Conservation (phyloP, 2,888 invertebrate species). For the Conistra vaccinii region DNA sequence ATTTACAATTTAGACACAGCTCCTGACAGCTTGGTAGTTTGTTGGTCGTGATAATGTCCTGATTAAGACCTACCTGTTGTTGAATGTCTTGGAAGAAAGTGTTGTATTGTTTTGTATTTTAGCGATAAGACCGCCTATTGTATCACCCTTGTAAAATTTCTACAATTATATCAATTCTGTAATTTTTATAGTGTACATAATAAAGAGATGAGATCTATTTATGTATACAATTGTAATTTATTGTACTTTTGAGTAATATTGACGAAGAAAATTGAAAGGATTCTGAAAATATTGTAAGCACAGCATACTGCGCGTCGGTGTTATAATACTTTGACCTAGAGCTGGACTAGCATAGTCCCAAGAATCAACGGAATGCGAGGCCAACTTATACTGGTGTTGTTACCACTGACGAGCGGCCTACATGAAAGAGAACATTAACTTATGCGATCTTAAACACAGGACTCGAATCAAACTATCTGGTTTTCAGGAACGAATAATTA, state of each 20-base stretch:
- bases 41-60: neutral
- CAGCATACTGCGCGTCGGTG: neutral
- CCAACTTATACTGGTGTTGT: too few relatives aligned
- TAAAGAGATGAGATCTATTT: too few relatives aligned
- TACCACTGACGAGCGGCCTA: neutral
- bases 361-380: too few relatives aligned
- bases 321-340: too few relatives aligned
- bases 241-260: neutral
- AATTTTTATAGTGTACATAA: too few relatives aligned
- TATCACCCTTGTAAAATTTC: too few relatives aligned
- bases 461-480: neutral
- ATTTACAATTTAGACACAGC: slow-evolving; percentile 45
- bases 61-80: slow-evolving; percentile 19
- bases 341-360: too few relatives aligned
- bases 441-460: neutral
- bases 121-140: too few relatives aligned
- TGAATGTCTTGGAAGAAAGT: neutral
- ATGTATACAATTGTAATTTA: too few relatives aligned
- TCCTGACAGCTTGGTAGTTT: neutral
- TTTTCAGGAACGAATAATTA: neutral
- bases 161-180: too few relatives aligned
- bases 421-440: neutral
- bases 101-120: too few relatives aligned
- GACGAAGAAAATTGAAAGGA: neutral
- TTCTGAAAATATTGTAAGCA: neutral